A percentile compares a stretch with the other conserved stretches of the same genome.
These are phyloP conservation scores for Drosophila demipolita DNA, from an alignment of 2,888 invertebrate species.

Conservation along the genomic window DNA sequence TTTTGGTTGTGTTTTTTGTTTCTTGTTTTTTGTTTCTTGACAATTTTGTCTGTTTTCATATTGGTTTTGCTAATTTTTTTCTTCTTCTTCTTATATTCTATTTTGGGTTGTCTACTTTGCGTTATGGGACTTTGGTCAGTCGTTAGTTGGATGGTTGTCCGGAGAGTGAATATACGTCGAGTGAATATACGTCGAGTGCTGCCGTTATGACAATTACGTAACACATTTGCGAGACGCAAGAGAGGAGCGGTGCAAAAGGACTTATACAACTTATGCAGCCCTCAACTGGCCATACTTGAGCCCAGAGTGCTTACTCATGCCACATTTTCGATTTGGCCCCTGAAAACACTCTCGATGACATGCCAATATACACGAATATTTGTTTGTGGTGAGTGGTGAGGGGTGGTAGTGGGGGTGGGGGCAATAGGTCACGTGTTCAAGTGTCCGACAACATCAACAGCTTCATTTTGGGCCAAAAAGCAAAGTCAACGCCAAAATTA, in stretches of 20 bases:
- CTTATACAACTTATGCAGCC: conserved; percentile 57
- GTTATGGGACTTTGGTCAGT: conserved; percentile 33
- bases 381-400: background rate
- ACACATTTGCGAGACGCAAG: conserved; percentile 70
- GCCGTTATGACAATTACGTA: conserved; percentile 75
- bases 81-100: background rate
- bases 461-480: conserved; percentile 65
- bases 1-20: conserved; percentile 47
- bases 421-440: conserved; percentile 52
- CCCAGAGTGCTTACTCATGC: conserved; percentile 63
- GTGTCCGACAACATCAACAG: conserved; percentile 62
- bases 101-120: conserved; percentile 26
- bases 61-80: background rate
- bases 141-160: conserved; percentile 43
- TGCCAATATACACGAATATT: conserved; percentile 46
- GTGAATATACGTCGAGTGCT: conserved; percentile 19
- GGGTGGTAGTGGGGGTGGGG: background rate
- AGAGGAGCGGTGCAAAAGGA: conserved; percentile 24
- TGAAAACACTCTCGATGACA: conserved; percentile 50
- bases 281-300: conserved; percentile 35
- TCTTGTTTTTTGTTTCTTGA: conserved; percentile 26
- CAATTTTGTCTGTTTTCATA: conserved; percentile 24
- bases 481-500: conserved; percentile 43
- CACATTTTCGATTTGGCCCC: conserved; percentile 36
- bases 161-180: conserved; percentile 36